Evolutionary conservation across 2,888 invertebrate genomes (phyloP).

Genomic region (Ethmia dodecea): DNA sequence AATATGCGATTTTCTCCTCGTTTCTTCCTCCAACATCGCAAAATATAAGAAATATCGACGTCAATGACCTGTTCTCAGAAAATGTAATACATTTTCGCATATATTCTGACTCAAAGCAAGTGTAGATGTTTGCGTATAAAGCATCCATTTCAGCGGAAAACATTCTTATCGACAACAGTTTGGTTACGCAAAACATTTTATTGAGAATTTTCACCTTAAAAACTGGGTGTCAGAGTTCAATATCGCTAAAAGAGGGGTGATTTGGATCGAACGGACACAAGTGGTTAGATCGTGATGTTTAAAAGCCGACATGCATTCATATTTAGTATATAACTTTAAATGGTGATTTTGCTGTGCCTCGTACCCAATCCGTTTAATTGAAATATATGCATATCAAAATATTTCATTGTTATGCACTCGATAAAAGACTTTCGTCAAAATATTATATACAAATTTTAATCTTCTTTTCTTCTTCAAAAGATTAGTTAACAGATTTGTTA

Average conservation of each 20-base stretch:
- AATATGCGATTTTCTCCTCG: background rate
- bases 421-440: too few relatives aligned
- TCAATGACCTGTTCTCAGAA: background rate
- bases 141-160: conserved; percentile 35
- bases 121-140: conserved; percentile 34
- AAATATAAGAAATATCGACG: background rate
- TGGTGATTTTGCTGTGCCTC: too few relatives aligned
- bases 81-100: conserved; percentile 7
- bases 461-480: too few relatives aligned
- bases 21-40: background rate
- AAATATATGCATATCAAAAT: too few relatives aligned
- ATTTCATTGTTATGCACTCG: too few relatives aligned
- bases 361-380: too few relatives aligned
- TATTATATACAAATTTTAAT: too few relatives aligned
- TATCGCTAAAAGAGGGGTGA: conserved; percentile 3
- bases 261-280: conserved; percentile 32
- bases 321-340: too few relatives aligned
- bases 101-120: conserved; percentile 30
- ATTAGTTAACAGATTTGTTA: too few relatives aligned
- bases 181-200: conserved; percentile 8
- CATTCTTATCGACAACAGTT: conserved; percentile 39
- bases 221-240: background rate
- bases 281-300: conserved; percentile 33
- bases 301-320: too few relatives aligned
- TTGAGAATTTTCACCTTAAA: background rate